Percentiles rank a stretch among this genome's conserved stretches.
Conservation (phyloP, 2,888 invertebrate genomes). For the Scaptomyza parva region DNA sequence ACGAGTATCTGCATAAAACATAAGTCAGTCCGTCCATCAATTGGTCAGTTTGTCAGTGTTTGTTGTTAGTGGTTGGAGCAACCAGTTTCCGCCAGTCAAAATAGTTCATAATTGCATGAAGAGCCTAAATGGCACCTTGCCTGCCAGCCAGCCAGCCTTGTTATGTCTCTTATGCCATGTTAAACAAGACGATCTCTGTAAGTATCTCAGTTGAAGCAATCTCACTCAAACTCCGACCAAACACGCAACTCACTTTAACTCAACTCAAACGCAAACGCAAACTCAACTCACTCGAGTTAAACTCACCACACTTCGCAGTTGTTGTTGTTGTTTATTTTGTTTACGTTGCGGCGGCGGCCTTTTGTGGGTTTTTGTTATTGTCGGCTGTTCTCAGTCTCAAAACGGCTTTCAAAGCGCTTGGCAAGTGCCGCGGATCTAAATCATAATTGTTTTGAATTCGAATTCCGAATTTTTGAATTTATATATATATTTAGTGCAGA, state of each 20-base stretch:
- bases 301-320: constrained; percentile 24
- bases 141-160: constrained; percentile 62
- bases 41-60: constrained; percentile 22
- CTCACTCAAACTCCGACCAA: constrained; percentile 20
- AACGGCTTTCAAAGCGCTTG: constrained; percentile 81
- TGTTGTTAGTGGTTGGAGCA: constrained; percentile 24
- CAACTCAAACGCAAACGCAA: constrained; percentile 8
- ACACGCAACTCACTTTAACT: constrained; percentile 12
- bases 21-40: constrained; percentile 12
- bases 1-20: constrained; percentile 46
- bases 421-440: constrained; percentile 56
- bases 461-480: neutral
- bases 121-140: constrained; percentile 69
- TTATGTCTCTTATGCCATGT: constrained; percentile 51
- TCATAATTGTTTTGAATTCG: constrained; percentile 3
- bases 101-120: constrained; percentile 72
- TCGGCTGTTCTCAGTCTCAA: constrained; percentile 80
- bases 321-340: constrained; percentile 25
- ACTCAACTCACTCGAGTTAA: constrained; percentile 18
- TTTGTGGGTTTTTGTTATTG: constrained; percentile 41
- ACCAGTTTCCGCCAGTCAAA: constrained; percentile 65
- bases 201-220: constrained; percentile 5
- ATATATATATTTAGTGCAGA: constrained; percentile 9
- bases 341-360: constrained; percentile 33
- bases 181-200: constrained; percentile 54